Base-by-base conservation (phyloP, 2,797 vertebrate genomes). In the Dallia pectoralis region DNA sequence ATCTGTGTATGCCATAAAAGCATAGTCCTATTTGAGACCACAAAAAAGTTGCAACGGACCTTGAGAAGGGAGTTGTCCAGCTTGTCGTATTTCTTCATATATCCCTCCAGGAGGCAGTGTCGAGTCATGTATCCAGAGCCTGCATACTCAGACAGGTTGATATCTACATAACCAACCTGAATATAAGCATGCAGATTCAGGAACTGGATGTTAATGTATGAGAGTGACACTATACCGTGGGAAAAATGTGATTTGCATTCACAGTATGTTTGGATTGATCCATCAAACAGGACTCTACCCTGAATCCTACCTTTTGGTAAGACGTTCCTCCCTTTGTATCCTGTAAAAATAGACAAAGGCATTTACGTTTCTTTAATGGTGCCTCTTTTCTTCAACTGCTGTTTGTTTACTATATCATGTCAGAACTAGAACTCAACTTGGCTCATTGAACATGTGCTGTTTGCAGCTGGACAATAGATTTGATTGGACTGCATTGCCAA, bases 81-180 rank as follows among this genome's bases (percentile, higher is more conserved):
- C 47, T 77, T 77, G 72, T 63, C 65, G 25, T 36, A 30, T 25
- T 59, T 59, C 44, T 44, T 76, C 18, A n/a, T 62, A 72, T 74
- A 72, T 25, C 68, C 74, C 73, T 75, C 67, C 48, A 82, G 75
- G 73, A 69, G 63, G 72, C 73, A 79, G 75, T 75, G 68, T 61
- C 61, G 53, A 19, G 61, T 68, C 19, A 62, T 19, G 25, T 44
- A 53, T 29, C 73, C 70, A 59, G 56, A 73, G 25, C 74, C 67
- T 19, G 63, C 49, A 65, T 74, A 64, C 69, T 71, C 69, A 18
- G 56, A 63, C 67, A 74, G 67, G 44, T 69, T 69, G 22, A 74
- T 18, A 4, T 70, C 69, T 11, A 67, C 49, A 14, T 71, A 74
- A 48, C 72, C 65, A 61, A 75, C 29, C 74, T 71, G 19, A 44